phyloP scores from a whole-genome alignment of 2,113 vertebrate genomes.

The Sorex araneus region DNA sequence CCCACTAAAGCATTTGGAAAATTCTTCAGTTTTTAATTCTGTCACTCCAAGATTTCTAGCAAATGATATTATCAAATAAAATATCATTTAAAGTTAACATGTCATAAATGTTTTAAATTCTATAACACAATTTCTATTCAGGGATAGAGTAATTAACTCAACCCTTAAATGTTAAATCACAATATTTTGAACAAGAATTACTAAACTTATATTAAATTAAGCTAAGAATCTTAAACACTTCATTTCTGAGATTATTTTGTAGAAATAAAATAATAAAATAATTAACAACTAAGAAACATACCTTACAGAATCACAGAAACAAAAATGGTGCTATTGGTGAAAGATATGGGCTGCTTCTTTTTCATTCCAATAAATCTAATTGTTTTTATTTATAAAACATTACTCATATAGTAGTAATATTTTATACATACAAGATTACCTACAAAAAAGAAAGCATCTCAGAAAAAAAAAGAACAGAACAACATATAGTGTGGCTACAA shows the following conservation, averaged over 20 bases:
- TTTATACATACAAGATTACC: slow-evolving; percentile 70
- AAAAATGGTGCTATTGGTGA: slow-evolving; percentile 32
- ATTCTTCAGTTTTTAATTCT: slow-evolving; percentile 28
- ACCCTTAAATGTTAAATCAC: slow-evolving; percentile 45
- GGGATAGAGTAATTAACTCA: slow-evolving; percentile 22
- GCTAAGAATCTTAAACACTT: slow-evolving; percentile 63
- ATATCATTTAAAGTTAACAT: slow-evolving; percentile 48
- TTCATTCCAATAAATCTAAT: slow-evolving; percentile 32
- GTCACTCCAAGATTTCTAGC: not conserved
- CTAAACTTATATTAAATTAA: slow-evolving; percentile 55
- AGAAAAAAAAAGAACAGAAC: slow-evolving; percentile 66
- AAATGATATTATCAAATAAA: slow-evolving; percentile 36
- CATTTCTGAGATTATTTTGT: slow-evolving; percentile 34
- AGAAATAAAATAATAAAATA: slow-evolving; percentile 48
- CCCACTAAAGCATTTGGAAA: not conserved
- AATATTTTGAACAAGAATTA: slow-evolving; percentile 29
- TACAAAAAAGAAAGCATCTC: slow-evolving; percentile 65
- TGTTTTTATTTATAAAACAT: slow-evolving; percentile 80
- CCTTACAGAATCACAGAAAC: slow-evolving; percentile 21
- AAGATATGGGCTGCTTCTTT: slow-evolving; percentile 46
- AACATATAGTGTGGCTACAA: slow-evolving; percentile 72
- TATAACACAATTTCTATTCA: slow-evolving; percentile 25
- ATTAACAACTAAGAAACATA: slow-evolving; percentile 50
- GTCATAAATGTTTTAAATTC: slow-evolving; percentile 54
- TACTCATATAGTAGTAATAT: slow-evolving; percentile 67